Evolutionary conservation across 2,888 invertebrate species (phyloP), one percentile per base, ranked within the genome.

Genomic region (Sphaeridia pumilis): DNA sequence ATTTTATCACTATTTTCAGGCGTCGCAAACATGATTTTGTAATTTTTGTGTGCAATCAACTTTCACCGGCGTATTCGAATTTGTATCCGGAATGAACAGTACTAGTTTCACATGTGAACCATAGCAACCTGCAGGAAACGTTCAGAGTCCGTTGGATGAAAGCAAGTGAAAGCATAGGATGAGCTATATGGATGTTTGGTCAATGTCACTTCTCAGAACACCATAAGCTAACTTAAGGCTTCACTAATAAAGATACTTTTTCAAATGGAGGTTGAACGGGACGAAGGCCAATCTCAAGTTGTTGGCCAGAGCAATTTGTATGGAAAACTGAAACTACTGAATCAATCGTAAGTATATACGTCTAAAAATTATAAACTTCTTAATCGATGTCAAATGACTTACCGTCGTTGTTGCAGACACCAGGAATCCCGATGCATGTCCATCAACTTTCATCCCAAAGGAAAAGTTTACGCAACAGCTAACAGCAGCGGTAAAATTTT

Each of bases 401-500:
- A n/a, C n/a, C n/a, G 38, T 5, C 17, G 38, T 14, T 38, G 5
- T 17, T 38, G 5, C 7, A 38, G 17, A 38, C 5, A 7, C 7
- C 7, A 7, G 7, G 17, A 38, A 5, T 38, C 57, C n/a, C 47
- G 22, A 17, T 59, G 60, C 34, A 27, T 77, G 66, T 79, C 78
- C 64, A 71, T 78, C 57, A 75, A 76, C 67, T 81, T 79, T 66
- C 79, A 78, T 35, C 79, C 81, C 68, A 75, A 77, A 59, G 73
- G 70, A 44, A 76, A 76, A 55, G 73, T 74, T 46, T 69, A 81
- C 58, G 79, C 79, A 20, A 76, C 73, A 28, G 81, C 81, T 35
- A 76, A 78, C 59, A 70, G 75, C 2, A 78, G 81, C 66, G 81
- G 81, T 12, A 71, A 73, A 1, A 72, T 81, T 21, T 70, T 75